Evolutionary conservation across 2,113 vertebrate genomes (phyloP), one percentile per base, ranked within the genome.

Genomic region (Psittacula cyanocephala): DNA sequence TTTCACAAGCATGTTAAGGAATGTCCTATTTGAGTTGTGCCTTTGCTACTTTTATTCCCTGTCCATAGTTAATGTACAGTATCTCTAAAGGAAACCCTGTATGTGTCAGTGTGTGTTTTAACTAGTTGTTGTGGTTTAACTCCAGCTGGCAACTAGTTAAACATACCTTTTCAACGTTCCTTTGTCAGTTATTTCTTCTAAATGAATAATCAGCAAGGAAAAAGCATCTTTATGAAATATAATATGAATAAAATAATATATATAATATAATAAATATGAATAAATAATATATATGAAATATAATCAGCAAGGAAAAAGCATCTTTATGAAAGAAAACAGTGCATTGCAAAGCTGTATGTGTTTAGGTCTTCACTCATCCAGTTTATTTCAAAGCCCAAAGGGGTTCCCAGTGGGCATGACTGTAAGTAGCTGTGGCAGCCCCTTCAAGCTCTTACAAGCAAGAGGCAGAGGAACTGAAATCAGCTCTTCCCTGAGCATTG

Each of bases 81-180:
- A 9, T 18, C 49, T 78, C 59, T 13, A 11, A 14, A 81, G 75
- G 39, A 82, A 87, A 37, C 8, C 28, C 13, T 27, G 1, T 8
- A 0, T 67, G 83, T 41, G 6, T 33, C 35, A 25, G 0, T 7
- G 35, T 60, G 15, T 17, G 1, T 59, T 81, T 84, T 49, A 82
- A 82, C 35, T 35, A 9, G 14, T 24, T 10, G 57, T 59, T n/a
- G 13, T 35, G 33, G 13, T 59, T 59, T 35, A 35, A 35, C 22
- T 33, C 57, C 57, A 59, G 57, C 57, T 59, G 57, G 57, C 57
- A 82, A 87, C 35, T 39, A 19, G 17, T 41, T 79, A 6, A 59
- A 11, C 4, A 0, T 3, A 3, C 10, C 22, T 72, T 90, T 47
- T 2, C 16, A 55, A 2, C 2, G 0, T 2, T 16, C 57, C 62